A percentile compares a stretch with the other conserved stretches of the same genome.
These are phyloP conservation scores for Dinoponera quadriceps DNA, from an alignment of 1,140 invertebrate species.

Conservation along the genomic window DNA sequence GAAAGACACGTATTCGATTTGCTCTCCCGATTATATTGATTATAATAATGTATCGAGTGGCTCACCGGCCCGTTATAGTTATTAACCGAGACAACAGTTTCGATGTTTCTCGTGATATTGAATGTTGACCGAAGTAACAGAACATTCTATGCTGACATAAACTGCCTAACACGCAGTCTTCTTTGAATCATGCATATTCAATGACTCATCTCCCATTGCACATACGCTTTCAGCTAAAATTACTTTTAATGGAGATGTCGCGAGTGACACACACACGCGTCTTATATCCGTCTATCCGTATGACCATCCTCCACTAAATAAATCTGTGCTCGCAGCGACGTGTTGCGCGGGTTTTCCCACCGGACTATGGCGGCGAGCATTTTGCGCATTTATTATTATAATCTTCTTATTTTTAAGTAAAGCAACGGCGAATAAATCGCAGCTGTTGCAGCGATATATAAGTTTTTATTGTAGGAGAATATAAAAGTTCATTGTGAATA, in stretches of 20 bases:
- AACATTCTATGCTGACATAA: neutral
- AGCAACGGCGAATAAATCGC: too few relatives aligned
- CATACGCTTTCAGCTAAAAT: neutral
- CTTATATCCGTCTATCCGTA: neutral
- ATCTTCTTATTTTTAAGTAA: neutral
- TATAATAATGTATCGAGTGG: neutral
- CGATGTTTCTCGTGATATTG: neutral
- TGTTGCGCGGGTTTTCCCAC: neutral
- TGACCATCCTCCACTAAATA: neutral
- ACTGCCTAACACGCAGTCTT: constrained; percentile 16
- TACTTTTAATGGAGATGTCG: constrained; percentile 8
- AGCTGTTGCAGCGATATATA: too few relatives aligned
- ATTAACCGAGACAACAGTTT: neutral
- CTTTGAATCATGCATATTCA: neutral
- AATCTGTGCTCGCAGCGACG: neutral
- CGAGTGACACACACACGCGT: neutral
- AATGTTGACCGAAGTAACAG: neutral
- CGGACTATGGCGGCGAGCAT: too few relatives aligned
- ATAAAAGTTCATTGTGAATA: too few relatives aligned
- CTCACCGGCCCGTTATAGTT: neutral
- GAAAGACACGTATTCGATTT: neutral
- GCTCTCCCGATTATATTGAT: neutral
- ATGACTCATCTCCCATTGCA: constrained; percentile 22
- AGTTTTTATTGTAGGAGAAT: too few relatives aligned
- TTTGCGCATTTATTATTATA: neutral